A percentile compares a stretch with the other conserved stretches of the same genome.
Conservation (phyloP, 1,140 invertebrate genomes). For the Zaprionus davidi region DNA sequence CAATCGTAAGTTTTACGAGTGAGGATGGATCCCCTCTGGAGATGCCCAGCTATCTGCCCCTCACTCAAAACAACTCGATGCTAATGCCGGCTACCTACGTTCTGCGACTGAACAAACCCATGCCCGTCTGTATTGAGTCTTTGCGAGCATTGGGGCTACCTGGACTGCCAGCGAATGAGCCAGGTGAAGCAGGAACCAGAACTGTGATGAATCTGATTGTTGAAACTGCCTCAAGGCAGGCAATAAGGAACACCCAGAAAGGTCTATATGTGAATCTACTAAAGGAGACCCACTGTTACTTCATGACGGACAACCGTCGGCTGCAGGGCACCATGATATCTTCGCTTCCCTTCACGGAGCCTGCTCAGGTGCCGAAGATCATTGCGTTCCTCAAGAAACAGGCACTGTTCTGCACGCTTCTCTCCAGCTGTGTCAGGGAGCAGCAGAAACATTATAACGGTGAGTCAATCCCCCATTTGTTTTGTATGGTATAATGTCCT, state of each 20-base stretch:
- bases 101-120: constrained; percentile 92
- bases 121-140: constrained; percentile 88
- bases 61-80: constrained; percentile 93
- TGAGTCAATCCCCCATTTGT: constrained; percentile 26
- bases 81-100: constrained; percentile 96
- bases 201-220: constrained; percentile 73
- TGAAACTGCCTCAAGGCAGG: constrained; percentile 65
- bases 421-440: constrained; percentile 93
- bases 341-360: constrained; percentile 96
- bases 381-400: constrained; percentile 94
- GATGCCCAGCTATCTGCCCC: constrained; percentile 90
- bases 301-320: constrained; percentile 92
- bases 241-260: constrained; percentile 62
- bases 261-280: constrained; percentile 90
- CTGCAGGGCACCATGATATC: constrained; percentile 92
- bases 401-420: constrained; percentile 94
- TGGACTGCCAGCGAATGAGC: constrained; percentile 1
- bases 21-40: constrained; percentile 86
- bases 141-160: constrained; percentile 51
- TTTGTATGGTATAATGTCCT: background rate
- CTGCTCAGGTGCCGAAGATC: constrained; percentile 95
- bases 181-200: constrained; percentile 13
- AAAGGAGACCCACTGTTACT: constrained; percentile 97
- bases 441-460: constrained; percentile 89
- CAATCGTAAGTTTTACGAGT: constrained; percentile 91